A percentile compares a stretch with the other conserved stretches of the same genome.
Conservation (phyloP, 2,797 vertebrate species). For the Semotilus atromaculatus region DNA sequence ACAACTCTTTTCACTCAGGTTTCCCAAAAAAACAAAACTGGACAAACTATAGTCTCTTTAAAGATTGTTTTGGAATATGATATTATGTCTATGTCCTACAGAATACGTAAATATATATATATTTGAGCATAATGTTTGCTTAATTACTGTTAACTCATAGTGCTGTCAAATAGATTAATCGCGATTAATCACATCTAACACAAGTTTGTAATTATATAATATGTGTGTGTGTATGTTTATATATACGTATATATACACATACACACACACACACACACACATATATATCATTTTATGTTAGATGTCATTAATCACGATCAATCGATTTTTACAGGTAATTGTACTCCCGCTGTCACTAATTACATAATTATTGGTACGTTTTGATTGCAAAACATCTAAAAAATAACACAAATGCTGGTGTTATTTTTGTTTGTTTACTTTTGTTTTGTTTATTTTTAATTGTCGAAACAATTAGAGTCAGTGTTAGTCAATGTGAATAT, state of each 20-base stretch:
- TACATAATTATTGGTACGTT: not conserved
- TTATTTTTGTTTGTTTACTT: no score
- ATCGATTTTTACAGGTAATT: not conserved
- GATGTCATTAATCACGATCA: no score
- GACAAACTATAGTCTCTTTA: not conserved
- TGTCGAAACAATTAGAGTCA: not conserved
- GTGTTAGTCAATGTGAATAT: not conserved
- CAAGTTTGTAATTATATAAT: no score
- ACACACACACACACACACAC: no score
- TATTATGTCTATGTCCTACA: not conserved
- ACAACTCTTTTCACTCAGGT: not conserved
- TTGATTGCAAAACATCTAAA: not conserved
- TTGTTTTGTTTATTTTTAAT: no score
- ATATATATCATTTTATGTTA: no score
- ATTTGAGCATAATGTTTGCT: not conserved
- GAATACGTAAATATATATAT: not conserved
- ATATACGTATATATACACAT: fast-evolving
- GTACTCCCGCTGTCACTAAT: not conserved
- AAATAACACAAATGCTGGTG: not conserved
- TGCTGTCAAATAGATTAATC: no score
- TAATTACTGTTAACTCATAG: not conserved
- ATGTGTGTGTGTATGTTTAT: no score
- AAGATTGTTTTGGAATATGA: not conserved
- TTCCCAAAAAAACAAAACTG: not conserved
- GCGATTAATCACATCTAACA: no score